Conservation (phyloP, 1,140 invertebrate genomes). For the Phthorimaea operculella region DNA sequence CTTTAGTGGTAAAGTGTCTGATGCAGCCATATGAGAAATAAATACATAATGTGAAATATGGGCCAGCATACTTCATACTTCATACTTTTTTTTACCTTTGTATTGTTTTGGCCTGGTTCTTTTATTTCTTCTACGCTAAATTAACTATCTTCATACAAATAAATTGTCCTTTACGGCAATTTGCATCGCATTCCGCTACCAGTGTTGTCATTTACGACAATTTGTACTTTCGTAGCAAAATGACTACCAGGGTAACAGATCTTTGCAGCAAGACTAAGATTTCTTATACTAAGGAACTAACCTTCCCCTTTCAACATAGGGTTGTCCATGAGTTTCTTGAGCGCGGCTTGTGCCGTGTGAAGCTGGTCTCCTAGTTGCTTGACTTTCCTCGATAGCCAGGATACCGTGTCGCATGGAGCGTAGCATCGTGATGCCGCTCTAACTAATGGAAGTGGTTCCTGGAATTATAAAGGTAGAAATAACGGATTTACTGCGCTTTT, state of each 20-base stretch:
- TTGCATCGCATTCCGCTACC: no score
- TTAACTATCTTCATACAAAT: no score
- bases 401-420: slow-evolving; percentile 71
- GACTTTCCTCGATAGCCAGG: slow-evolving; percentile 69
- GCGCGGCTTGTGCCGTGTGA: slow-evolving; percentile 68
- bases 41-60: not conserved
- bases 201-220: no score
- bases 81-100: no score
- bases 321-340: slow-evolving; percentile 59
- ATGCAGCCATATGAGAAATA: slow-evolving; percentile 28
- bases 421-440: slow-evolving; percentile 64
- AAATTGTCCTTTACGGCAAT: no score
- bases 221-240: no score
- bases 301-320: slow-evolving; percentile 38
- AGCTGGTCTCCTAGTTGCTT: slow-evolving; percentile 70
- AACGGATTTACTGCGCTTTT: not conserved
- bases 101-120: no score
- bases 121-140: no score
- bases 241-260: no score
- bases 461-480: slow-evolving; percentile 5
- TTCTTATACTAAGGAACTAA: slow-evolving; percentile 14
- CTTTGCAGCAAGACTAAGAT: no score
- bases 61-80: no score
- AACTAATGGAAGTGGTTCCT: slow-evolving; percentile 58
- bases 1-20: no score